A percentile compares a stretch with the other conserved stretches of the same genome.
These are phyloP conservation scores for Styela clava DNA, from an alignment of 23 tunicate genomes.

Conservation along the genomic window DNA sequence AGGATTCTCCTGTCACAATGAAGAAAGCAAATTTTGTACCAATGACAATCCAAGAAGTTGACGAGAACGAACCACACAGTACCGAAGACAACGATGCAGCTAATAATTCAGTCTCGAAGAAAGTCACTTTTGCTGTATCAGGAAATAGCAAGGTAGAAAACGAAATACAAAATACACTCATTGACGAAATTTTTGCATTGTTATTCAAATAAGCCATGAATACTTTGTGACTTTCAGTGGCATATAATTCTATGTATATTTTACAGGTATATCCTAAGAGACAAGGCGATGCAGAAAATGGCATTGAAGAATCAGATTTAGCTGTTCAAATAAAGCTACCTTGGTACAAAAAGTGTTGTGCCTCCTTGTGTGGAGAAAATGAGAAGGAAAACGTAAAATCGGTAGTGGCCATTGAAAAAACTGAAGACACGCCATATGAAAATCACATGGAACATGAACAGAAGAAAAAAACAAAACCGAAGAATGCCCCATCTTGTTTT, in stretches of 20 bases:
- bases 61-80: not conserved
- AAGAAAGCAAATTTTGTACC: not conserved
- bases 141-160: not conserved
- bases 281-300: not conserved
- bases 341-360: constrained; percentile 4
- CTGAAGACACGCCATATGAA: not conserved
- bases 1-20: not conserved
- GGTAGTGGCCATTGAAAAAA: not conserved
- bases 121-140: not conserved
- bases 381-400: not conserved
- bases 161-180: too few relatives aligned
- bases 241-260: too few relatives aligned
- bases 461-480: not conserved
- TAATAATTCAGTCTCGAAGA: constrained; percentile 2
- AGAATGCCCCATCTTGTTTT: constrained; percentile 33
- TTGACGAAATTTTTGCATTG: too few relatives aligned
- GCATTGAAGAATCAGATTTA: not conserved
- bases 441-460: not conserved
- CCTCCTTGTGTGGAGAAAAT: not conserved
- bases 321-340: not conserved
- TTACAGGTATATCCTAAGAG: not conserved
- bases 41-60: not conserved
- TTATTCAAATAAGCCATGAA: too few relatives aligned
- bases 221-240: too few relatives aligned
- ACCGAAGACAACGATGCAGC: not conserved